Conservation (phyloP, 2,797 vertebrate species). For the Pteropus rufus region DNA sequence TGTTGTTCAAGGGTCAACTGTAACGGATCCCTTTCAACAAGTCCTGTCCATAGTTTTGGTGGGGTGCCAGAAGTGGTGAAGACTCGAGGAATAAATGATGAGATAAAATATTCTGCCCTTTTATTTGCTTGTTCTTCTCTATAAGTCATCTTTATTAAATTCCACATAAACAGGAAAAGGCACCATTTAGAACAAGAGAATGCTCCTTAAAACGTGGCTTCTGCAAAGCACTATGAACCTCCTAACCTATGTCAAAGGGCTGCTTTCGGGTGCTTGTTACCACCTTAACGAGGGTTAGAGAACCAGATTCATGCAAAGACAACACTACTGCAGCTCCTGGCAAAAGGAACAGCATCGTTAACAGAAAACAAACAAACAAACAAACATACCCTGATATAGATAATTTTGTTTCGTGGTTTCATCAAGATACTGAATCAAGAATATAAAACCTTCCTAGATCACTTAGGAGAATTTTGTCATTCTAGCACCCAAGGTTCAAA, state of each 20-base stretch:
- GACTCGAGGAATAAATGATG: neutral
- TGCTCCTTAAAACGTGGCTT: neutral
- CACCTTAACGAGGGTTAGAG: neutral
- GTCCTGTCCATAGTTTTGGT: neutral
- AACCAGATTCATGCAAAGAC: neutral
- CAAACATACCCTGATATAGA: neutral
- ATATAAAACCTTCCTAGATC: neutral
- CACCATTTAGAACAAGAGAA: neutral
- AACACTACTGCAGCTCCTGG: neutral
- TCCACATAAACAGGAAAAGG: neutral
- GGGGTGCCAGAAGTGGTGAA: neutral
- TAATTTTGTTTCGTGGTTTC: neutral
- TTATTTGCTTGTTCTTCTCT: neutral
- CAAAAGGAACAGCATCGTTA: neutral
- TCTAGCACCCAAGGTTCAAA: neutral
- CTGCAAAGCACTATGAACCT: neutral
- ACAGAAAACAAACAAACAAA: too few relatives aligned
- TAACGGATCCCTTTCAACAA: neutral
- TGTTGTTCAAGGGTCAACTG: neutral
- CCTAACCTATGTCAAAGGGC: neutral
- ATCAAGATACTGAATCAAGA: neutral
- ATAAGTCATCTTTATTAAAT: neutral
- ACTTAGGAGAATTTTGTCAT: neutral
- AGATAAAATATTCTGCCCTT: neutral
- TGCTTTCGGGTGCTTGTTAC: neutral